These are phyloP conservation scores for Asteroscopus sphinx DNA, from an alignment of 2,888 invertebrate genomes.

Conservation along the genomic window DNA sequence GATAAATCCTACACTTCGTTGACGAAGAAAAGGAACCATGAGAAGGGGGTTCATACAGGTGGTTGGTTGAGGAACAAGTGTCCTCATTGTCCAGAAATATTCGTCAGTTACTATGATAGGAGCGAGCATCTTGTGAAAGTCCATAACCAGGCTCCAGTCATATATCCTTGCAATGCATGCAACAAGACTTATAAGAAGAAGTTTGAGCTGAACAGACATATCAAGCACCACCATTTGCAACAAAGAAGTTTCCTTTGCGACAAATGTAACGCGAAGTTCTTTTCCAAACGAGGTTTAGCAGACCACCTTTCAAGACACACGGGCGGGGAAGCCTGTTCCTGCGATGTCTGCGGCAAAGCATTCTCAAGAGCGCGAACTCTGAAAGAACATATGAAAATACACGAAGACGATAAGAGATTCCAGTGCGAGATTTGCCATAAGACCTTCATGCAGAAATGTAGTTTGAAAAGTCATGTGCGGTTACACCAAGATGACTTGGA, in stretches of 20 bases:
- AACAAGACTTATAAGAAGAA: slow-evolving; percentile 84
- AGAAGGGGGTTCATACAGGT: slow-evolving; percentile 83
- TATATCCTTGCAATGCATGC: slow-evolving; percentile 85
- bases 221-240: slow-evolving; percentile 84
- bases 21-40: slow-evolving; percentile 83
- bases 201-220: slow-evolving; percentile 83
- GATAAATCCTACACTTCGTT: slow-evolving; percentile 87
- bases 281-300: slow-evolving; percentile 80
- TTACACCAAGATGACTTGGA: slow-evolving; percentile 85
- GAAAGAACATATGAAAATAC: slow-evolving; percentile 79
- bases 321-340: slow-evolving; percentile 74
- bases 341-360: slow-evolving; percentile 79
- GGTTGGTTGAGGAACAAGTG: slow-evolving; percentile 87
- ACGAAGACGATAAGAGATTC: slow-evolving; percentile 78
- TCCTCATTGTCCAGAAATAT: slow-evolving; percentile 83
- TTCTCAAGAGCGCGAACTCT: slow-evolving; percentile 77
- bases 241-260: slow-evolving; percentile 82
- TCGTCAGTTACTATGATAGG: slow-evolving; percentile 84
- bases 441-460: slow-evolving; percentile 83
- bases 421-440: slow-evolving; percentile 84
- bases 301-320: slow-evolving; percentile 80
- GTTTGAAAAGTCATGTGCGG: slow-evolving; percentile 80
- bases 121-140: slow-evolving; percentile 81
- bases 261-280: slow-evolving; percentile 83
- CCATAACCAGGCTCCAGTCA: slow-evolving; percentile 76